Conservation (phyloP, 2,113 vertebrate genomes). For the Polypterus bichir region DNA sequence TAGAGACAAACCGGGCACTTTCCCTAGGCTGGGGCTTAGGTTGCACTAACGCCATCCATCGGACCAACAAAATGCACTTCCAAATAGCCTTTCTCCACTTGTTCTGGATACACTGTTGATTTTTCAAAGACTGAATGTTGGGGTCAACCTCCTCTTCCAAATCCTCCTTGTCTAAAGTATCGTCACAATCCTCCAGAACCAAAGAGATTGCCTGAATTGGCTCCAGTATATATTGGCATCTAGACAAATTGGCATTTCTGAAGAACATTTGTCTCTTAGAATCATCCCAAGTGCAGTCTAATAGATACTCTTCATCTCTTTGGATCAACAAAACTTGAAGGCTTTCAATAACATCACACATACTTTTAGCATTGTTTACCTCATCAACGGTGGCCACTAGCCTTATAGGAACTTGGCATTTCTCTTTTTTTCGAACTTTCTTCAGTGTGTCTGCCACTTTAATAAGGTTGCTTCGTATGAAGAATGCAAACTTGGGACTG, state of each 20-base stretch:
- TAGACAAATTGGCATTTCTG: background rate
- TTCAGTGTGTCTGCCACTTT: constrained; percentile 23
- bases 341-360: constrained; percentile 31
- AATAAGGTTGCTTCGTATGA: constrained; percentile 28
- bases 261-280: constrained; percentile 9
- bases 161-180: constrained; percentile 25
- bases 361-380: constrained; percentile 11
- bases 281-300: constrained; percentile 55
- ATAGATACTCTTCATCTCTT: constrained; percentile 46
- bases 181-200: background rate
- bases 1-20: constrained; percentile 6
- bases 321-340: constrained; percentile 45
- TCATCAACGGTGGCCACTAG: constrained; percentile 30
- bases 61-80: background rate
- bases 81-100: background rate
- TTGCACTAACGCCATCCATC: constrained; percentile 23
- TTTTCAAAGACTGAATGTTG: background rate
- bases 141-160: constrained; percentile 38
- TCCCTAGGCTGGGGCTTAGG: background rate
- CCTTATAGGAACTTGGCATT: constrained; percentile 38
- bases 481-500: constrained; percentile 16
- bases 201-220: background rate
- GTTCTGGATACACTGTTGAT: background rate
- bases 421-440: constrained; percentile 18
- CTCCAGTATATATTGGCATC: background rate